A percentile compares a stretch with the other conserved stretches of the same genome.
phyloP scores from a whole-genome alignment of 1,140 invertebrate genomes.

The Drosophila burlai region DNA sequence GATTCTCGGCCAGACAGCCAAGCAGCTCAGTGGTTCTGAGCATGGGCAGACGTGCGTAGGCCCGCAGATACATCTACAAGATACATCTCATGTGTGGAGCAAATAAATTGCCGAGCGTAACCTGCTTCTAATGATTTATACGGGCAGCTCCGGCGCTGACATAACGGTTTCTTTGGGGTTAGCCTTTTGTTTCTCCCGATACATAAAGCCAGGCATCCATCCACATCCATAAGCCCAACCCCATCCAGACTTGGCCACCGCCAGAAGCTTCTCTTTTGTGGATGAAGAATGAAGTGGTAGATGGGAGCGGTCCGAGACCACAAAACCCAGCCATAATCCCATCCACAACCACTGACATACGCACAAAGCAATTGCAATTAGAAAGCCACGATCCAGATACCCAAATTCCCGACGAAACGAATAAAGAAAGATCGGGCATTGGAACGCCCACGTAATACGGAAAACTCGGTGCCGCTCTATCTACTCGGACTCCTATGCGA shows the following conservation, averaged over 20 bases:
- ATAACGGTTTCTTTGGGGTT: slow-evolving; percentile 71
- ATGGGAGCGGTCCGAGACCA: slow-evolving; percentile 43
- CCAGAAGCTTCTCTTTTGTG: slow-evolving; percentile 57
- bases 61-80: slow-evolving; percentile 69
- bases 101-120: slow-evolving; percentile 76
- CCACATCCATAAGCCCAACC: slow-evolving; percentile 2
- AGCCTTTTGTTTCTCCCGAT: slow-evolving; percentile 53
- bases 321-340: slow-evolving; percentile 35
- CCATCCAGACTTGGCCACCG: slow-evolving; percentile 19
- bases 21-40: slow-evolving; percentile 50
- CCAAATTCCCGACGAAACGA: slow-evolving; percentile 15
- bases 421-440: slow-evolving; percentile 28
- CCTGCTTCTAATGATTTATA: slow-evolving; percentile 80
- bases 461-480: slow-evolving; percentile 43
- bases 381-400: slow-evolving; percentile 61
- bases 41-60: slow-evolving; percentile 76
- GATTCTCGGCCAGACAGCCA: slow-evolving; percentile 17
- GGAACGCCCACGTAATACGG: slow-evolving; percentile 69
- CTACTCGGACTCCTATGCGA: background rate
- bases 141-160: slow-evolving; percentile 53
- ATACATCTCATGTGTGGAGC: slow-evolving; percentile 77
- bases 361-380: slow-evolving; percentile 59
- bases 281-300: slow-evolving; percentile 39
- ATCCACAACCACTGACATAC: slow-evolving; percentile 32
- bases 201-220: background rate